Conservation (phyloP, 2,113 vertebrate genomes). For the Poeciliopsis occidentalis region DNA sequence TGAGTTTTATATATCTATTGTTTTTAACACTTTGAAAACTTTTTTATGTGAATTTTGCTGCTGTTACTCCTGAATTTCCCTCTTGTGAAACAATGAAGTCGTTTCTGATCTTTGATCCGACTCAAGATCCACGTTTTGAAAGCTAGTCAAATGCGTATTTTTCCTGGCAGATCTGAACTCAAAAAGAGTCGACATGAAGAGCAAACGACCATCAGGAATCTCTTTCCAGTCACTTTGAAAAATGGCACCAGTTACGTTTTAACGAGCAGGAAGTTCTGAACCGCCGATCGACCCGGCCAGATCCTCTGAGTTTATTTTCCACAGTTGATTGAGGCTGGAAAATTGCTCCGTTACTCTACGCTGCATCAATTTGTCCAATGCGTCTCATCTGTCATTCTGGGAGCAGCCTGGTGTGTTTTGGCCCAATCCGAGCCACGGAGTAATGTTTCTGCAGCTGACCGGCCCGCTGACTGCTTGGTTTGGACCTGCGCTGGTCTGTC, state of each 20-base stretch:
- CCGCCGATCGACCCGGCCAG: slow-evolving; percentile 14
- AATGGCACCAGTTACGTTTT: slow-evolving; percentile 31
- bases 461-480: slow-evolving; percentile 55
- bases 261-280: slow-evolving; percentile 29
- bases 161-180: neutral
- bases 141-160: neutral
- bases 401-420: slow-evolving; percentile 48
- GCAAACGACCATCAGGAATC: neutral
- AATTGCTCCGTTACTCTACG: slow-evolving; percentile 37
- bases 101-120: neutral
- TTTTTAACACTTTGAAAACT: too few relatives aligned
- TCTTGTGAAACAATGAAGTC: too few relatives aligned
- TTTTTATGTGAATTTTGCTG: too few relatives aligned
- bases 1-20: too few relatives aligned
- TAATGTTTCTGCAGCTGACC: slow-evolving; percentile 33
- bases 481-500: slow-evolving; percentile 48
- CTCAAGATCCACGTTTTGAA: neutral
- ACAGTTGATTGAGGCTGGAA: slow-evolving; percentile 10
- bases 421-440: slow-evolving; percentile 17
- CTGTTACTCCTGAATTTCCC: too few relatives aligned
- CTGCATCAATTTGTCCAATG: slow-evolving; percentile 37
- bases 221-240: slow-evolving; percentile 19
- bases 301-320: slow-evolving; percentile 23
- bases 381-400: slow-evolving; percentile 39
- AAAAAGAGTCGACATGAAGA: neutral